Evolutionary conservation across 2,113 vertebrate genomes (phyloP).

Genomic region (Falcunculus frontatus): DNA sequence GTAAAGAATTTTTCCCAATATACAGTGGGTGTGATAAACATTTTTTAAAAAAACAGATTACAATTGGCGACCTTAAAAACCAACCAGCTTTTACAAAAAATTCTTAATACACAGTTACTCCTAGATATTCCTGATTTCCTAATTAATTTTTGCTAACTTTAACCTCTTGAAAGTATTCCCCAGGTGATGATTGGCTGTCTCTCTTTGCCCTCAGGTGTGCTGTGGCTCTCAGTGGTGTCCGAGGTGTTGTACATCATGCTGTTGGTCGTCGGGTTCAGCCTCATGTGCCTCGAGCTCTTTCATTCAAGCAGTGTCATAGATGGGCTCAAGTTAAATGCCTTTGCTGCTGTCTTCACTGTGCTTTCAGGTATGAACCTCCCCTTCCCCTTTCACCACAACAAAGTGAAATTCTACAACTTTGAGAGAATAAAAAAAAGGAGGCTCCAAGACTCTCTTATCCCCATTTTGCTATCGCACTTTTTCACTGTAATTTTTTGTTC

Average conservation of each 20-base stretch:
- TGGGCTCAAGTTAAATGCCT: constrained; percentile 96
- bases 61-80: background rate
- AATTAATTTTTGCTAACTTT: background rate
- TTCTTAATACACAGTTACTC: background rate
- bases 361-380: constrained; percentile 82
- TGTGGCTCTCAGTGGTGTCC: constrained; percentile 94
- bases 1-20: background rate
- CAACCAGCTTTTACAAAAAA: background rate
- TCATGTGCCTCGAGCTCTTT: constrained; percentile 96
- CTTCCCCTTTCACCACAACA: background rate
- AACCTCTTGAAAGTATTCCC: background rate
- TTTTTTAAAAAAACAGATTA: too few species aligned
- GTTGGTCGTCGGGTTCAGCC: constrained; percentile 93
- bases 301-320: constrained; percentile 96
- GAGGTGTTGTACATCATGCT: constrained; percentile 95
- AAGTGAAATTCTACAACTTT: background rate
- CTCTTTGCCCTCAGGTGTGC: constrained; percentile 80
- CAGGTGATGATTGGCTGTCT: background rate
- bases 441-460: background rate
- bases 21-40: background rate
- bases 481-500: background rate
- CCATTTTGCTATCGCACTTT: background rate
- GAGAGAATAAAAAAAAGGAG: background rate
- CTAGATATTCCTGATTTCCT: background rate
- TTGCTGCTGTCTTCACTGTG: constrained; percentile 96